Conservation (phyloP, 2,888 invertebrate species). For the Plemyria rubiginata region DNA sequence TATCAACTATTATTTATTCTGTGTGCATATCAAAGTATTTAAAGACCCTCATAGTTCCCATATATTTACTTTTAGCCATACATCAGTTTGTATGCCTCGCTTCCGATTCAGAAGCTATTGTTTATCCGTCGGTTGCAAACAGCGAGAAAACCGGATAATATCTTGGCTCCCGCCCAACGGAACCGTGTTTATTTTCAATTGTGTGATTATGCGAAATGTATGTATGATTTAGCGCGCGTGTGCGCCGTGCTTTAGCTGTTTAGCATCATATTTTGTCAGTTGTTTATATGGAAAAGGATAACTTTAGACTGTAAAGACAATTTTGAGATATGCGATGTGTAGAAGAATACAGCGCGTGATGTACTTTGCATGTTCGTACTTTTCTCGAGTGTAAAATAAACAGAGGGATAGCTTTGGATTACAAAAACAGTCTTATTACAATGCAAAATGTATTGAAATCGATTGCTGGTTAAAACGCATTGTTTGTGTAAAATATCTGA, state of each 20-base stretch:
- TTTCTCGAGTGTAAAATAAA: not conserved
- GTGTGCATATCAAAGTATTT: not conserved
- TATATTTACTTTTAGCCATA: slow-evolving; percentile 30
- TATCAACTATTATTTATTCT: not conserved
- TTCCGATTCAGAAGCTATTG: slow-evolving; percentile 34
- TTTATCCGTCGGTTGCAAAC: slow-evolving; percentile 38
- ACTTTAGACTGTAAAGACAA: slow-evolving; percentile 14
- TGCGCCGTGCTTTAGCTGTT: slow-evolving; percentile 29
- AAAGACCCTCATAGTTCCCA: slow-evolving; percentile 16
- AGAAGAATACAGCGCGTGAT: not conserved
- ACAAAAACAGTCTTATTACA: slow-evolving; percentile 1
- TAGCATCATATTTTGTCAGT: slow-evolving; percentile 32
- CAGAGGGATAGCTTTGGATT: not conserved
- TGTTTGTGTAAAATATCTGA: not conserved
- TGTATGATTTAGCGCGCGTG: slow-evolving; percentile 32
- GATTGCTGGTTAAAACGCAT: not conserved
- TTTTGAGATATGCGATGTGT: slow-evolving; percentile 11
- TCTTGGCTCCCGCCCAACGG: slow-evolving; percentile 39
- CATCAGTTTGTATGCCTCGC: slow-evolving; percentile 28
- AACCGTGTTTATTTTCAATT: slow-evolving; percentile 43
- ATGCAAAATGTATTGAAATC: not conserved
- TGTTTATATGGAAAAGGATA: slow-evolving; percentile 14
- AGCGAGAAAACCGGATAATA: slow-evolving; percentile 36
- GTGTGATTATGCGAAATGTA: slow-evolving; percentile 42
- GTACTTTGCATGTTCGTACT: not conserved